Conservation (phyloP, 2,797 vertebrate genomes). For the Petrocephalus schoutedeni region DNA sequence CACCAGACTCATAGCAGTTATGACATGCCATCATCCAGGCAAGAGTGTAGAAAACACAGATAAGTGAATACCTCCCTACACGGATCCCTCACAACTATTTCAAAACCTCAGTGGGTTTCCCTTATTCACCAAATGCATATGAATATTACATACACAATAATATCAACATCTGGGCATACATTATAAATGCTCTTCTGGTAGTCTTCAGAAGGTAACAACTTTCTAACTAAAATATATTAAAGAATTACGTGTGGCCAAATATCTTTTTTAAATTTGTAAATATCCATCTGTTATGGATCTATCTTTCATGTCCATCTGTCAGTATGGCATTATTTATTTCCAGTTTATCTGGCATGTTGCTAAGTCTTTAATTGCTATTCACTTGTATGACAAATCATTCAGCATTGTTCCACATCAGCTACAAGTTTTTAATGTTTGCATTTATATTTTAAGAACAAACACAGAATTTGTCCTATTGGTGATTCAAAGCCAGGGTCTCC, state of each 20-base stretch:
- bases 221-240: not conserved
- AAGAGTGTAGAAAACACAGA: not conserved
- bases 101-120: not conserved
- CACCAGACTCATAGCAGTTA: slow-evolving; percentile 3
- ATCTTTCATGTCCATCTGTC: slow-evolving; percentile 42
- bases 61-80: not conserved
- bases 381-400: slow-evolving; percentile 20
- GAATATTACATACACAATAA: not conserved
- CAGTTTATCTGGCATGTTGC: slow-evolving; percentile 29
- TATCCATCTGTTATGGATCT: slow-evolving; percentile 15
- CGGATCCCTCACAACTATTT: not conserved
- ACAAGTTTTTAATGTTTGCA: not conserved
- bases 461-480: not conserved
- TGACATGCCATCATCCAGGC: slow-evolving; percentile 11
- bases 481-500: not conserved
- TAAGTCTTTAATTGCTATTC: slow-evolving; percentile 29
- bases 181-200: not conserved
- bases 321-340: slow-evolving; percentile 32
- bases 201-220: not conserved
- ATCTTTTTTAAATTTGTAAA: slow-evolving; percentile 13
- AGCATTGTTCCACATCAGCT: not conserved
- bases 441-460: not conserved
- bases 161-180: not conserved
- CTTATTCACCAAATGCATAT: not conserved
- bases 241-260: not conserved